phyloP scores from a whole-genome alignment of 2,888 invertebrate genomes.

The Dryococelus australis region DNA sequence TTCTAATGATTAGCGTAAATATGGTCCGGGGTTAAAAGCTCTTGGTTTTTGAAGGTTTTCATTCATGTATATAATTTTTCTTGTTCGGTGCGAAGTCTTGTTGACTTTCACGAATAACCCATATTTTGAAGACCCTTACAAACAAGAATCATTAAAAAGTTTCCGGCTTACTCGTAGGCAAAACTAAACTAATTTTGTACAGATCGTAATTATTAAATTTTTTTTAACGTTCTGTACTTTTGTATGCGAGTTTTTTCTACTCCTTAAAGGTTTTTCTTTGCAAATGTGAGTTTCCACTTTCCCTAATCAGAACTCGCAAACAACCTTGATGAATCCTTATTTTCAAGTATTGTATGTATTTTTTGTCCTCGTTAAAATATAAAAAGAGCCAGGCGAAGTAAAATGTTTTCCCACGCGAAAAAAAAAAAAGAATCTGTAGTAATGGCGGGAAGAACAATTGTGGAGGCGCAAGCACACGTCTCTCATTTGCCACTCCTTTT shows the following conservation, averaged over 20 bases:
- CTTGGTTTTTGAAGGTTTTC: too few relatives aligned
- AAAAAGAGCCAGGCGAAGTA: not conserved
- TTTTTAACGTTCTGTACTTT: too few relatives aligned
- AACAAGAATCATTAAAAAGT: not conserved
- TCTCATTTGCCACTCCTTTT: too few relatives aligned
- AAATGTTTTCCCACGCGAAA: not conserved
- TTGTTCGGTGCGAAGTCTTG: not conserved
- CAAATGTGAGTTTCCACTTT: not conserved
- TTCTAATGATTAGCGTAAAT: too few relatives aligned
- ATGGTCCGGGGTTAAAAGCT: too few relatives aligned
- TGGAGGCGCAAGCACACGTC: not conserved
- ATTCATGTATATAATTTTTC: not conserved
- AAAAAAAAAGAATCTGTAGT: not conserved
- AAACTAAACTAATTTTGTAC: not conserved
- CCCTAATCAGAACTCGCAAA: not conserved
- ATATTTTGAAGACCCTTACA: not conserved
- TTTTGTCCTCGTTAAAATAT: not conserved
- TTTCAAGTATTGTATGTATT: not conserved
- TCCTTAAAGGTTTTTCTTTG: not conserved
- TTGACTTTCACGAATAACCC: not conserved
- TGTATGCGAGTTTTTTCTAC: not conserved
- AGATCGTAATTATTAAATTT: not conserved
- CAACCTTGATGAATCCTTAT: not conserved
- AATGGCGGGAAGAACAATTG: not conserved
- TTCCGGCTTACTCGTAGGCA: not conserved